A percentile compares a stretch with the other conserved stretches of the same genome.
Conservation (phyloP, 1,140 invertebrate genomes). For the Ericerus pela region DNA sequence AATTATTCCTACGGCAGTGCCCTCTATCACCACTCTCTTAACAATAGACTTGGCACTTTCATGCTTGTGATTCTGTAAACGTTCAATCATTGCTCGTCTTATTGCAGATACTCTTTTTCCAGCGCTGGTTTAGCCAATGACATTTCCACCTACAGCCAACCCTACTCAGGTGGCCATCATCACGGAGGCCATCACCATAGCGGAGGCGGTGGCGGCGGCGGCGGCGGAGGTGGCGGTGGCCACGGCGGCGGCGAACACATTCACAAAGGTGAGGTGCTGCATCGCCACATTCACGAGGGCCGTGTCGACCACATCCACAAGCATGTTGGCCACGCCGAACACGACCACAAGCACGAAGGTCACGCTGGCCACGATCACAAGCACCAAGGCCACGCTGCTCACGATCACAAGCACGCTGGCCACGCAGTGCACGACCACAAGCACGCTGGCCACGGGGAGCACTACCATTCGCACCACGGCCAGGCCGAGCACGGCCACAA, state of each 20-base stretch:
- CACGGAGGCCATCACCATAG: slow-evolving; percentile 10
- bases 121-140: too few species aligned
- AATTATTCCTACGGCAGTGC: too few species aligned
- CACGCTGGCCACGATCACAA: slow-evolving; percentile 19
- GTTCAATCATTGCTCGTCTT: too few species aligned
- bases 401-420: slow-evolving; percentile 18
- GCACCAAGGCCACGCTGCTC: slow-evolving; percentile 15
- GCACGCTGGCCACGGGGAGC: slow-evolving; percentile 17
- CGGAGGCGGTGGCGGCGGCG: neutral
- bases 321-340: slow-evolving; percentile 17
- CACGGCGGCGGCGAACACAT: slow-evolving; percentile 16
- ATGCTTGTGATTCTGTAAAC: too few species aligned
- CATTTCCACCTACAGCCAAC: too few species aligned
- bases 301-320: slow-evolving; percentile 20
- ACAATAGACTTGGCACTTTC: too few species aligned
- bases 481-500: slow-evolving; percentile 18
- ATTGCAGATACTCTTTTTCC: too few species aligned
- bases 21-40: too few species aligned
- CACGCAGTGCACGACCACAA: slow-evolving; percentile 18
- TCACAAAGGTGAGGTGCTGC: slow-evolving; percentile 20
- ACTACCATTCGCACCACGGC: slow-evolving; percentile 18
- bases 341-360: slow-evolving; percentile 18
- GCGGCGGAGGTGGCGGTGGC: slow-evolving; percentile 16
- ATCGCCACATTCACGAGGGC: slow-evolving; percentile 19
- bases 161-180: too few species aligned